Evolutionary conservation across 1,140 invertebrate species (phyloP), one percentile per base, ranked within the genome.

Genomic region (Drosophila setifemur): DNA sequence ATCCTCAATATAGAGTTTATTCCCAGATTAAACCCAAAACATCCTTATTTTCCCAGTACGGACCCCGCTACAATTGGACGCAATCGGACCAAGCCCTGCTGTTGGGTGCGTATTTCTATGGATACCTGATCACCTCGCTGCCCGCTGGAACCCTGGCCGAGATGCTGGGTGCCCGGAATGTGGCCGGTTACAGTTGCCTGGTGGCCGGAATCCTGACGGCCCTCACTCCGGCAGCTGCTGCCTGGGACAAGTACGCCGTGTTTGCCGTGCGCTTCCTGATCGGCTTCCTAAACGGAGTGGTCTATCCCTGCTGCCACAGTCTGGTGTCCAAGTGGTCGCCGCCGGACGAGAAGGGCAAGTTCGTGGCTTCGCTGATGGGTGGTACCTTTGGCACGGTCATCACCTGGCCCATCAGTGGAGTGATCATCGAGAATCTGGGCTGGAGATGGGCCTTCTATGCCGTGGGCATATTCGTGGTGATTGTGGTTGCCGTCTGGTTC

Each of bases 331-430:
- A 93, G 73, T 95, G 95, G 95, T 93, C 93, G 0, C 95, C 95
- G 6, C 94, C 95, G n/a, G 92, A 92, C 11, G 95, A 96, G 75
- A 95, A 95, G 87, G 95, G 95, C 42, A 95, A 95, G 90, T 96
- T 96, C 77, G 92, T 95, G 0, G 94, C 94, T 75, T 93, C 94
- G 8, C 92, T 95, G 81, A 92, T 94, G 94, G 95, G 95, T 5
- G 95, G 95, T 2, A 94, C 95, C 0, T 93, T 96, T 16, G 96
- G 96, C 16, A 96, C 95, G 0, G 93, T 96, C 0, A 92, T 96
- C 11, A 95, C 95, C 1, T 94, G 95, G 92, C 92, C 94, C 0
- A 81, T 96, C 0, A 93, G 94, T 49, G 94, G 94, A 8, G 90
- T 92, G 1, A 90, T 95, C 4, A 94, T 94, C 31, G 93, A 93